Base-by-base conservation (phyloP, 2,888 invertebrate genomes). In the Conops quadrifasciatus region DNA sequence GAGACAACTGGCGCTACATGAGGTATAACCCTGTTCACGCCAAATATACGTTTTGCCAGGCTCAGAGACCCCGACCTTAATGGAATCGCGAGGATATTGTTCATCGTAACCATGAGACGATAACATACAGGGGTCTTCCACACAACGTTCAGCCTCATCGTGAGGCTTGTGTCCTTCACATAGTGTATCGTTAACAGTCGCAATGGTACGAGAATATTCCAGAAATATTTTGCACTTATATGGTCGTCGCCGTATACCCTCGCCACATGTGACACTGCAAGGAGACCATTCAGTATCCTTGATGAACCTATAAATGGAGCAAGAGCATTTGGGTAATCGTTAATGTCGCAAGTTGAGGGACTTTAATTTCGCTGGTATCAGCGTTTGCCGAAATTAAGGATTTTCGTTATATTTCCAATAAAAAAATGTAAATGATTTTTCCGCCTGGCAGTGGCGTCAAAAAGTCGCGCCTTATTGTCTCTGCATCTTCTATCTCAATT, bases 151-250 rank as follows among this genome's bases (percentile, higher is more conserved):
- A 0, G 90, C 91, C 77, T 94, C 93, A 79, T 93, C 93, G 0
- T 89, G 84, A 0, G 97, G 96, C 81, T 94, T 95, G 0, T 91
- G 91, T 0, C 95, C 96, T 78, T 92, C 90, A 82, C 97, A 97
- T 81, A 96, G 92, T 67, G 90, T 90, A 81, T 97, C 96, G 0
- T 96, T 95, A 13, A 97, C 88, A 77, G 93, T 94, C 5, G 94
- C 95, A 67, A 95, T 92, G 0, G 95, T 95, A 77, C 93, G 89
- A 71, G 96, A 94, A 85, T 96, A 96, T 85, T 96, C 95, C 74
- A 97, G 88, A 86, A 94, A 96, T 79, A 97, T 96, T 88, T 95
- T 95, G 87, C 98, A 98, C 78, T 93, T 91, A n/a, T 96, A 96
- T 78, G 92, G 91, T 45, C 97, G 91, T 75, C 91, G 91, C n/a